Evolutionary conservation across 2,888 invertebrate genomes (phyloP), one percentile per base, ranked within the genome.

Genomic region (Stenurella melanura): DNA sequence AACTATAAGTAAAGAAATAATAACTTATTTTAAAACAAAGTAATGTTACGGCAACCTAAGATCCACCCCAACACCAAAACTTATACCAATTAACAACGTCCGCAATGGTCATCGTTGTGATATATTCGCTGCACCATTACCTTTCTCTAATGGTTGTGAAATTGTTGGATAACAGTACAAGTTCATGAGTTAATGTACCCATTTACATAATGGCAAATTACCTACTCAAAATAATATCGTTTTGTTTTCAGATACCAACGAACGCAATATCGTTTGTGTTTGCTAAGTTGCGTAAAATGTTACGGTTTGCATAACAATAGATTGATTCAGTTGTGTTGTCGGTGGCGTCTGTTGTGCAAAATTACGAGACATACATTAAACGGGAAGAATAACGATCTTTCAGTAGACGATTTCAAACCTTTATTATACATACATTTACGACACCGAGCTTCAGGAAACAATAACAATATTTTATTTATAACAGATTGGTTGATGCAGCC

Each of bases 101-200:
- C 64, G 3, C 19, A 70, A 74, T 75, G 79, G 77, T 77, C 78
- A 80, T 78, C 78, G 68, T 74, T 63, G 71, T 78, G 80, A 80
- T 80, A 78, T 78, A 78, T 80, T 75, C 71, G 67, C 72, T 74
- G 72, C 70, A 73, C 75, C 77, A 80, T 80, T 78, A 67, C 67
- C 67, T 67, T 56, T 67, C 67, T 67, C 54, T 78, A 76, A 76
- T 75, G 69, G 70, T 74, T 81, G 78, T 70, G 76, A 79, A 81
- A 81, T 78, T 34, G 70, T 75, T 73, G 74, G 79, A 80, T 82
- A 80, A 78, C 80, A 78, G 80, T 80, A 77, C 80, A 80, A 80
- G 79, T 78, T 78, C 78, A 80, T 81, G 77, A 78, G 74, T 78
- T 61, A 57, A 78, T 75, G 76, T 56, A 70, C 68, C 63, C 75